These are phyloP conservation scores for Aramus guarauna DNA, from an alignment of 2,113 vertebrate genomes.

Conservation along the genomic window DNA sequence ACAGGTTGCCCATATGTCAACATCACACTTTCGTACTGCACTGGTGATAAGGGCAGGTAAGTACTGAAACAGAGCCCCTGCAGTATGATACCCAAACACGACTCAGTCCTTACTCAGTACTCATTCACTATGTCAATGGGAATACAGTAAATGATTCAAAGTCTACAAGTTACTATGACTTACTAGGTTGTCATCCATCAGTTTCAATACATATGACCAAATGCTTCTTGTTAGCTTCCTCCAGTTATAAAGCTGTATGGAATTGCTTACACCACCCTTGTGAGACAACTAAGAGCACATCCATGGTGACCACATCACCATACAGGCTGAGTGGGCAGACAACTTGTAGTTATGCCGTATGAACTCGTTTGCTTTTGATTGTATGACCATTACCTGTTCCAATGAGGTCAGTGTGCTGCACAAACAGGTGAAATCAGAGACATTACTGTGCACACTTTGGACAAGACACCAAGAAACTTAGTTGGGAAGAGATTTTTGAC, in stretches of 20 bases:
- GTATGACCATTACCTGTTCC: not conserved
- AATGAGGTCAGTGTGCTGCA: no score
- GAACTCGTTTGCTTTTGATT: not conserved
- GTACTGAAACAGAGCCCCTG: not conserved
- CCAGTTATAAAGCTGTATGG: not conserved
- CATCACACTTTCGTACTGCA: not conserved
- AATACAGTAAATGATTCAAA: not conserved
- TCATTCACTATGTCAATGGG: not conserved
- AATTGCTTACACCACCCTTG: not conserved
- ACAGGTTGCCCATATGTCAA: not conserved
- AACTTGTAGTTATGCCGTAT: no score
- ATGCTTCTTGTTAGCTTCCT: not conserved
- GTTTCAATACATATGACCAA: not conserved
- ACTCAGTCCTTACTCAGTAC: not conserved
- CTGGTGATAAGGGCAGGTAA: not conserved
- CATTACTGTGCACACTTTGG: not conserved
- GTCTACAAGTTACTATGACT: not conserved
- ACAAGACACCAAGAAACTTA: not conserved
- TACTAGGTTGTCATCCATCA: not conserved
- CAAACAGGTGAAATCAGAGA: not conserved
- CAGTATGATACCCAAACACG: not conserved
- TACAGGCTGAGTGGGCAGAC: not conserved
- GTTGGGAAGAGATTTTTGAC: not conserved
- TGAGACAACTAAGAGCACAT: not conserved
- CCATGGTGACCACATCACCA: rapidly evolving